Conservation (phyloP, 2,113 vertebrate species). For the Coptodon bakossiorum region DNA sequence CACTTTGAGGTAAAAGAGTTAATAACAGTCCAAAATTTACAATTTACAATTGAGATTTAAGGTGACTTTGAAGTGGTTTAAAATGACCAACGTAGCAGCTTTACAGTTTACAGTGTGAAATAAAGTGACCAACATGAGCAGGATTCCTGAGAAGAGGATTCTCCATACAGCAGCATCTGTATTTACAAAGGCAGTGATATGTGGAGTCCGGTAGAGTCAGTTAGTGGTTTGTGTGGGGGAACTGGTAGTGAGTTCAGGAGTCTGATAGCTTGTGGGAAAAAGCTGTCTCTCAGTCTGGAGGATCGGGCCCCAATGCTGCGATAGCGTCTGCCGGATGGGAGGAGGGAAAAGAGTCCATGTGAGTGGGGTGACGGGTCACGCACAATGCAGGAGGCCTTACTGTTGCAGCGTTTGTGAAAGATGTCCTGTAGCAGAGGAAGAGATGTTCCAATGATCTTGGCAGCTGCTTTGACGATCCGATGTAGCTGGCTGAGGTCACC, state of each 20-base stretch:
- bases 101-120: too few species aligned
- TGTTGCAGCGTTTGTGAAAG: not conserved
- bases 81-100: not conserved
- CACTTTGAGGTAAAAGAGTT: not conserved
- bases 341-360: not conserved
- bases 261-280: not conserved
- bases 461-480: not conserved
- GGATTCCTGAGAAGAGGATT: not conserved
- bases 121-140: too few species aligned
- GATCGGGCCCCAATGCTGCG: not conserved
- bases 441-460: not conserved
- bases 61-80: not conserved
- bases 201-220: not conserved
- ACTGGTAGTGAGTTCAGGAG: not conserved
- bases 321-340: not conserved
- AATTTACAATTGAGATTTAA: not conserved
- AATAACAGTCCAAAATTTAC: not conserved
- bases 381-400: not conserved
- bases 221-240: not conserved
- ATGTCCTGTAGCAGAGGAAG: not conserved
- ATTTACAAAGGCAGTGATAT: not conserved
- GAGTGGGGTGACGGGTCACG: rapidly evolving
- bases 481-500: not conserved
- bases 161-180: not conserved
- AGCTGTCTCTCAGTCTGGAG: not conserved